These are phyloP conservation scores for Dendrolimus pini DNA, from an alignment of 2,888 invertebrate species.

Conservation along the genomic window DNA sequence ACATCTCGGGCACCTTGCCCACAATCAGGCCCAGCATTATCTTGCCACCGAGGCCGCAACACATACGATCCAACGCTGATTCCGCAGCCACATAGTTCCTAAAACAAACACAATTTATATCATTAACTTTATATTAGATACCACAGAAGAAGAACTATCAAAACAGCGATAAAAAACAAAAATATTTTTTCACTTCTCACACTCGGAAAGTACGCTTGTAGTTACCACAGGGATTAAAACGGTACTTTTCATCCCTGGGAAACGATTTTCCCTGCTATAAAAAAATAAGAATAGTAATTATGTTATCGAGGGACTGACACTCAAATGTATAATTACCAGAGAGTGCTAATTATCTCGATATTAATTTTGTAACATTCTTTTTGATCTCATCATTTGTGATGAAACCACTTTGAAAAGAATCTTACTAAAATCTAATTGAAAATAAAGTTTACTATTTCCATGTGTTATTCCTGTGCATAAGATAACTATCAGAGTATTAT, in stretches of 20 bases:
- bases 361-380: slow-evolving; percentile 51
- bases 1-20: slow-evolving; percentile 90
- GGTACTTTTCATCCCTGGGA: no score
- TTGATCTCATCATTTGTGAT: slow-evolving; percentile 25
- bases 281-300: slow-evolving; percentile 1
- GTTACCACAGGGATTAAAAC: no score
- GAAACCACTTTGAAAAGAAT: slow-evolving; percentile 26
- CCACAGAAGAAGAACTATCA: background rate
- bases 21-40: slow-evolving; percentile 94
- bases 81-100: slow-evolving; percentile 97
- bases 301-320: slow-evolving; percentile 71
- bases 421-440: slow-evolving; percentile 32
- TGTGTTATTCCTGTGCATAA: no score
- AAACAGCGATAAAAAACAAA: background rate
- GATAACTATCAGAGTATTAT: background rate
- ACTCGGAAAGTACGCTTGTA: no score
- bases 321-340: slow-evolving; percentile 41
- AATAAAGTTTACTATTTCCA: no score
- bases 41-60: slow-evolving; percentile 96
- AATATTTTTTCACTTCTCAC: no score
- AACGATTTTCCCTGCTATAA: no score
- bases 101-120: slow-evolving; percentile 6
- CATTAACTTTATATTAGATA: slow-evolving; percentile 1
- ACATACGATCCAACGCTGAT: slow-evolving; percentile 95
- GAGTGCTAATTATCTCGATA: slow-evolving; percentile 67